Percentiles rank a stretch among this genome's conserved stretches.
Evolutionary conservation across 1,140 invertebrate species (phyloP).

Genomic region (Heterodera schachtii): DNA sequence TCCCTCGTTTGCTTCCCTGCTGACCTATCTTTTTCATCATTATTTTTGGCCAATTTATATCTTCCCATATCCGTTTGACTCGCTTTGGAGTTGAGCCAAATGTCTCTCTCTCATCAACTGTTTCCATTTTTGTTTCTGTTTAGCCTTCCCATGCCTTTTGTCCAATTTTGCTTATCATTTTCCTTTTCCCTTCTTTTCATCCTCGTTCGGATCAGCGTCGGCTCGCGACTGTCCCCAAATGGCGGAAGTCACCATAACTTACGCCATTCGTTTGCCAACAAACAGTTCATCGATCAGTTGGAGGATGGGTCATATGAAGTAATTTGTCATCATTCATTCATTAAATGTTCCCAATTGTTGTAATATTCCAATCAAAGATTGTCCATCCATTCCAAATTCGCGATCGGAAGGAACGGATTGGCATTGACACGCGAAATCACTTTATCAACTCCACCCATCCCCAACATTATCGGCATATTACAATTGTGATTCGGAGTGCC

Average conservation of each 20-base stretch:
- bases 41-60: constrained; percentile 21
- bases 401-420: constrained; percentile 65
- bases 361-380: constrained; percentile 22
- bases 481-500: constrained; percentile 54
- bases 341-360: constrained; percentile 32
- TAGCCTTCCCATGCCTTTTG: neutral
- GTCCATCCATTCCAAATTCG: constrained; percentile 65
- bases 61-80: constrained; percentile 16
- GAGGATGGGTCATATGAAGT: constrained; percentile 60
- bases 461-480: constrained; percentile 60
- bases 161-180: neutral
- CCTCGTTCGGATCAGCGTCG: neutral
- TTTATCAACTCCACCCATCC: constrained; percentile 61
- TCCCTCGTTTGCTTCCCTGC: neutral
- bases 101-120: neutral
- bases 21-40: neutral
- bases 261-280: constrained; percentile 59
- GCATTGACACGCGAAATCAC: constrained; percentile 64
- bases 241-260: constrained; percentile 32
- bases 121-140: constrained; percentile 11
- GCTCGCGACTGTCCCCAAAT: neutral
- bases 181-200: neutral
- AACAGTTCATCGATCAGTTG: constrained; percentile 60
- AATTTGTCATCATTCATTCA: neutral
- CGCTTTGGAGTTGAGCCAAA: neutral